A percentile compares a stretch with the other conserved stretches of the same genome.
Conservation (phyloP, 2,888 invertebrate genomes). For the Eledone cirrhosa region DNA sequence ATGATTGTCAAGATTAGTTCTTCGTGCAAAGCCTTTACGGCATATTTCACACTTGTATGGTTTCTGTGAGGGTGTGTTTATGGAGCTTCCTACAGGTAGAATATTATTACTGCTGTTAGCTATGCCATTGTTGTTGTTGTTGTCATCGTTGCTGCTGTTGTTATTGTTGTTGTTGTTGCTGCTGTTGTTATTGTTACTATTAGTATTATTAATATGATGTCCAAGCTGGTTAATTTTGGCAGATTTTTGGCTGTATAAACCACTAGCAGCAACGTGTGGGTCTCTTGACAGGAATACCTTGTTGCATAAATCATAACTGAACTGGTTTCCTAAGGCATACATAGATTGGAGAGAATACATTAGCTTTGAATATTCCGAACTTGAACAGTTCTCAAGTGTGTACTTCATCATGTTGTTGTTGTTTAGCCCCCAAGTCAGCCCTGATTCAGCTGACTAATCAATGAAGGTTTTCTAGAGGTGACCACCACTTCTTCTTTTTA, state of each 20-base stretch:
- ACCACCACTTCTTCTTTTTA: too few species aligned
- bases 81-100: background rate
- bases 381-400: background rate
- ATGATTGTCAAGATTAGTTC: background rate
- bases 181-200: background rate
- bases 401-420: background rate
- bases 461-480: too few species aligned
- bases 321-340: slow-evolving; percentile 11
- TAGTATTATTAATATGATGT: background rate
- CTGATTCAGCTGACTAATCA: too few species aligned
- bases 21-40: background rate
- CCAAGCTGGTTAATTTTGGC: too few species aligned
- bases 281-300: background rate
- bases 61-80: background rate
- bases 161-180: background rate
- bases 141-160: background rate
- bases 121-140: background rate
- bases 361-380: background rate
- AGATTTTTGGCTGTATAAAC: background rate
- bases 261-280: background rate
- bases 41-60: slow-evolving; percentile 15
- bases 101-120: background rate
- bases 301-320: background rate
- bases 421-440: background rate
- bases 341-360: background rate